These are phyloP conservation scores for Tuta absoluta DNA, from an alignment of 2,888 invertebrate genomes.

Conservation along the genomic window DNA sequence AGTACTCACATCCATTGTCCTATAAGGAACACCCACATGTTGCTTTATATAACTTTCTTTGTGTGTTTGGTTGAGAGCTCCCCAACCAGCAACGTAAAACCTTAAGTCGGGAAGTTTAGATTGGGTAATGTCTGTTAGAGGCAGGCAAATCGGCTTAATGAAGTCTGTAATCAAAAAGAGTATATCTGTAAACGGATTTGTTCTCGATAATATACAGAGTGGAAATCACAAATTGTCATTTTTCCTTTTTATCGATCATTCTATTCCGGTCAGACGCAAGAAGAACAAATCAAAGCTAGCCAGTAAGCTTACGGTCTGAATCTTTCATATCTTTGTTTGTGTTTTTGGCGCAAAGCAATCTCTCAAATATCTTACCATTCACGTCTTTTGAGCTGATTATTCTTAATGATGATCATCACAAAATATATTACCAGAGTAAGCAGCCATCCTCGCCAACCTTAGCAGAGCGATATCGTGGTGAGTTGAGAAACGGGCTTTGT, in stretches of 20 bases:
- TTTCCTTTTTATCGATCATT: no score
- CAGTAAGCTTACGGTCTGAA: no score
- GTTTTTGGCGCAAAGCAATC: no score
- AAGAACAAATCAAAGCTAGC: no score
- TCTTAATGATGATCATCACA: conserved; percentile 16
- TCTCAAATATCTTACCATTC: no score
- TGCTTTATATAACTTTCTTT: conserved; percentile 53
- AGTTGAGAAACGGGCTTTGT: conserved; percentile 43
- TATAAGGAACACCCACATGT: conserved; percentile 47
- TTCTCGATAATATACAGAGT: background rate
- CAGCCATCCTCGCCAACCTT: conserved; percentile 57
- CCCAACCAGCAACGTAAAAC: conserved; percentile 75
- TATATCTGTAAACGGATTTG: no score
- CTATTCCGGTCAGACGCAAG: no score
- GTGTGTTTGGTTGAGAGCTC: no score
- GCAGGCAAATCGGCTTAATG: conserved; percentile 60
- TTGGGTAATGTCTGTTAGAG: conserved; percentile 42
- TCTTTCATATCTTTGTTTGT: background rate
- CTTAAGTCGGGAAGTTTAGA: conserved; percentile 23
- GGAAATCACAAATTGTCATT: no score
- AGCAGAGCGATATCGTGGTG: conserved; percentile 71
- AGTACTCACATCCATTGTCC: conserved; percentile 39
- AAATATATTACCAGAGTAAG: conserved; percentile 70
- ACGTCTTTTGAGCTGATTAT: background rate
- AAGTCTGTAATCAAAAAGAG: conserved; percentile 55